Evolutionary conservation across 2,113 vertebrate species (phyloP).

Genomic region (Petroica traversi): DNA sequence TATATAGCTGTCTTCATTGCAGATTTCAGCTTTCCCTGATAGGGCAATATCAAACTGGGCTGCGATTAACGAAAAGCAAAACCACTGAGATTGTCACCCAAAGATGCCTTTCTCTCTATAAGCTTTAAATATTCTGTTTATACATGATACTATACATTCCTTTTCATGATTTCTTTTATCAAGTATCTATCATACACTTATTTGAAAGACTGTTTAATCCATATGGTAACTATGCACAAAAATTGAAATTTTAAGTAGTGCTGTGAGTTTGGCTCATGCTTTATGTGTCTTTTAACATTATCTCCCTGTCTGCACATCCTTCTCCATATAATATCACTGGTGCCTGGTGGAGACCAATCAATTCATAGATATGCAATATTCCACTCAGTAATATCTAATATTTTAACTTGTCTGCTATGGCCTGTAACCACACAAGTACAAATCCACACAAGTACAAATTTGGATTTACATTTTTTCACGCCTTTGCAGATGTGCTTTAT

Average conservation of each 20-base stretch:
- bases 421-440: neutral
- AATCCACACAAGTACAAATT: neutral
- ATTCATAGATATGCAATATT: neutral
- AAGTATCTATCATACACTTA: neutral
- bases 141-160: neutral
- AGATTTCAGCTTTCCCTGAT: neutral
- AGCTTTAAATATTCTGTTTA: neutral
- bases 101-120: neutral
- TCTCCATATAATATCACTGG: neutral
- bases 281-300: neutral
- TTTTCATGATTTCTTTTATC: neutral
- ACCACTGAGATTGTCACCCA: neutral
- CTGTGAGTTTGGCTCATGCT: neutral
- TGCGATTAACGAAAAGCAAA: neutral
- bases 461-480: neutral
- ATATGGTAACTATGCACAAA: neutral
- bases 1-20: neutral
- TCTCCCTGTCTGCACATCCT: neutral
- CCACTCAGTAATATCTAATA: neutral
- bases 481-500: neutral
- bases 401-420: neutral
- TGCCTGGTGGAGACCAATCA: neutral
- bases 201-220: neutral
- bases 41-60: neutral
- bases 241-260: neutral